Evolutionary conservation across 2,797 vertebrate species (phyloP).

Genomic region (Poecilia velifera): DNA sequence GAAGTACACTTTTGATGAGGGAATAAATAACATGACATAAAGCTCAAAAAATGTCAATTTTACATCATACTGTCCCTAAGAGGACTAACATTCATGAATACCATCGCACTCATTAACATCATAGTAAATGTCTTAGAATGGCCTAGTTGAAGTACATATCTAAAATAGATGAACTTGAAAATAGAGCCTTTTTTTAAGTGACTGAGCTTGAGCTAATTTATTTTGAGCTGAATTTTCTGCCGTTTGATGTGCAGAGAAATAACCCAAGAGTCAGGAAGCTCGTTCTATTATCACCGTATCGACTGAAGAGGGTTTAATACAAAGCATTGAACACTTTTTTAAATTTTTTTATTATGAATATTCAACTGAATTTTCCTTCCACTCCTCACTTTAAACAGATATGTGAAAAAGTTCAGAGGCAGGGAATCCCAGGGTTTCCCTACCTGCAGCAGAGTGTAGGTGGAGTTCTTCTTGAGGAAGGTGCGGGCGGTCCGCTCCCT

Average conservation of each 20-base stretch:
- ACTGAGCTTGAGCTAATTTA: background rate
- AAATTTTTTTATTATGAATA: background rate
- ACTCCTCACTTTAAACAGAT: background rate
- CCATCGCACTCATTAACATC: background rate
- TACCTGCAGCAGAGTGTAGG: constrained; percentile 93
- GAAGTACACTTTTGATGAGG: too few relatives aligned
- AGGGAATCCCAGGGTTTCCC: background rate
- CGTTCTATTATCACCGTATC: background rate
- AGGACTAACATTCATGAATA: background rate
- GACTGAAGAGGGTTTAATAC: background rate
- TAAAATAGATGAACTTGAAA: background rate
- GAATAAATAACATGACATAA: too few relatives aligned
- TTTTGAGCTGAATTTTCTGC: background rate
- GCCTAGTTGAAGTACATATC: background rate
- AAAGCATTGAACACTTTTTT: background rate
- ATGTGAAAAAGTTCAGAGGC: background rate
- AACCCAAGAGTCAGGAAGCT: background rate
- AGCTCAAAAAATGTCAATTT: too few relatives aligned
- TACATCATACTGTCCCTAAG: too few relatives aligned
- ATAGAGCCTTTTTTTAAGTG: background rate
- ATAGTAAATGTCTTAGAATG: background rate
- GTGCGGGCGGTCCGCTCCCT: constrained; percentile 94
- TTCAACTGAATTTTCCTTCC: background rate
- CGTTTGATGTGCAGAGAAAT: background rate
- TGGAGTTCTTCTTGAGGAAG: constrained; percentile 98